phyloP scores from a whole-genome alignment of 2,797 vertebrate genomes.

The Pipistrellus kuhlii region DNA sequence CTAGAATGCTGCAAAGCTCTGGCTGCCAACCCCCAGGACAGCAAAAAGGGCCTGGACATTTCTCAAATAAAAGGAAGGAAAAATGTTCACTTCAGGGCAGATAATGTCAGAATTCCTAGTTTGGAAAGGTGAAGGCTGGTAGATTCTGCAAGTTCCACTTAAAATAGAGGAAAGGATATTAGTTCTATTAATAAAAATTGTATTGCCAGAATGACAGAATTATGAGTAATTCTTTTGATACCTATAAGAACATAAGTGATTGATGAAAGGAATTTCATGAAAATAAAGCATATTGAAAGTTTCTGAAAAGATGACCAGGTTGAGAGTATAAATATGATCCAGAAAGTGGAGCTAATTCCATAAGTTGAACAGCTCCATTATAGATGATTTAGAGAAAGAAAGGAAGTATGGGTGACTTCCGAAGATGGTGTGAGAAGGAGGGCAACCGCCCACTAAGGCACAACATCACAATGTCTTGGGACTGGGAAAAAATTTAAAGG shows the following conservation, averaged over 20 bases:
- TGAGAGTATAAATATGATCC: neutral
- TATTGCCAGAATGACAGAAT: neutral
- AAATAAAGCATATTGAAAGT: neutral
- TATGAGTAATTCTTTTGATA: neutral
- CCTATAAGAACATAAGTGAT: neutral
- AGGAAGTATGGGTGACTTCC: neutral
- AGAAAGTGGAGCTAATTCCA: neutral
- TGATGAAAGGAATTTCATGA: neutral
- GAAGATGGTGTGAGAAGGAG: neutral
- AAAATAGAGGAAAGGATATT: neutral
- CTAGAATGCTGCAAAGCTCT: neutral
- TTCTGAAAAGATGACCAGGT: neutral
- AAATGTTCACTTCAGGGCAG: neutral
- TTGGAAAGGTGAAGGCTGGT: neutral
- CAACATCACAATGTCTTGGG: neutral
- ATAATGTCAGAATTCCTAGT: neutral
- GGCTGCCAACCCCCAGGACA: neutral
- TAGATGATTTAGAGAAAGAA: neutral
- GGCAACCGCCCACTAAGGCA: neutral
- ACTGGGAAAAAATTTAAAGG: neutral
- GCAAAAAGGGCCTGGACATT: neutral
- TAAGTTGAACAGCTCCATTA: neutral
- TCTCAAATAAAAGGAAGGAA: neutral
- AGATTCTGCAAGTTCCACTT: neutral
- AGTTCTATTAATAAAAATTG: neutral